Percentiles rank a stretch among this genome's conserved stretches.
These are phyloP conservation scores for Dysidea cf. avara DNA, from an alignment of 37 sponge, comb jelly and placozoan species.

Conservation along the genomic window DNA sequence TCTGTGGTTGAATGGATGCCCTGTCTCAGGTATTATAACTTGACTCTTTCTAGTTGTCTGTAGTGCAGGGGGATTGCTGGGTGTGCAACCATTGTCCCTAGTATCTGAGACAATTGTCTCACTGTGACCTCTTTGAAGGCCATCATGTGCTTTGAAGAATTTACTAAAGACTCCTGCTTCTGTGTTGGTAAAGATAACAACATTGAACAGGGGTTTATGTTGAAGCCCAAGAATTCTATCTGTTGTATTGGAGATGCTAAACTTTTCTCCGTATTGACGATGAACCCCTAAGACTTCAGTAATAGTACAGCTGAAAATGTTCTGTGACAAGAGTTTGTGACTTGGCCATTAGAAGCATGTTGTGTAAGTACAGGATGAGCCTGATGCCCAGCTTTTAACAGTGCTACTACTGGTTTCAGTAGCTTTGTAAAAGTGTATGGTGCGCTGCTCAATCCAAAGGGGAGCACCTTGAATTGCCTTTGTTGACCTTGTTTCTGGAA, in stretches of 20 bases:
- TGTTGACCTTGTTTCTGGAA: too few species aligned
- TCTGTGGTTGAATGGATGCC: background rate
- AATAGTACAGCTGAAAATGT: conserved; percentile 3
- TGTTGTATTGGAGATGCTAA: too few species aligned
- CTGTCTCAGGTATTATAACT: background rate
- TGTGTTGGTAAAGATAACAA: conserved; percentile 1
- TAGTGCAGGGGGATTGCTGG: conserved; percentile 23
- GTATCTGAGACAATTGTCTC: too few species aligned
- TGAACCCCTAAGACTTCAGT: conserved; percentile 14
- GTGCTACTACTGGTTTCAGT: conserved; percentile 15
- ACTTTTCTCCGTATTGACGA: conserved; percentile 19
- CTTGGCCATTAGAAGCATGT: conserved; percentile 31
- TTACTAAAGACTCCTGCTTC: background rate
- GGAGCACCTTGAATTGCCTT: conserved; percentile 7
- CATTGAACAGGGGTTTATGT: too few species aligned
- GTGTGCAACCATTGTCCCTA: conserved; percentile 33
- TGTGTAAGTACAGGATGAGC: conserved; percentile 14
- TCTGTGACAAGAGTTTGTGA: background rate
- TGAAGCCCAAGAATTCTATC: too few species aligned
- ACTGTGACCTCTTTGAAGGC: background rate
- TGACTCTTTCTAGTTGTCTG: background rate
- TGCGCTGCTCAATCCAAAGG: conserved; percentile 37
- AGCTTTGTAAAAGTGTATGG: conserved; percentile 27
- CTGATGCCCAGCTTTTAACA: conserved; percentile 22
- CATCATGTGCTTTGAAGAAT: background rate